These are phyloP conservation scores for Patiria miniata DNA, from an alignment of 35 echinoderm and acorn worm species.

Conservation along the genomic window DNA sequence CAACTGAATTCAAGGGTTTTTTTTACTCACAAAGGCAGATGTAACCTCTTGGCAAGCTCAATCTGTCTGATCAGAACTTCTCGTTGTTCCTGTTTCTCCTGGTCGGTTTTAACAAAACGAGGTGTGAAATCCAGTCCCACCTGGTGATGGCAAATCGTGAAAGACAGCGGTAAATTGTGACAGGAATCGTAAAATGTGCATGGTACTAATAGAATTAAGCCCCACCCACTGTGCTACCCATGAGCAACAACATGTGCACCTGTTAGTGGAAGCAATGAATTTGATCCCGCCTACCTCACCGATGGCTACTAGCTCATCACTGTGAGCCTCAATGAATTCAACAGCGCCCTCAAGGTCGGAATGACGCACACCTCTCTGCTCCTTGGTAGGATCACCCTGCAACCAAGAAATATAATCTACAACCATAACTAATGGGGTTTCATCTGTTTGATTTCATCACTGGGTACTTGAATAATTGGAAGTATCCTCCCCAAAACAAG, in stretches of 20 bases:
- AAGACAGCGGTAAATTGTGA: not conserved
- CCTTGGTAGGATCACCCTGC: conserved; percentile 51
- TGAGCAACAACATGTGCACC: no score
- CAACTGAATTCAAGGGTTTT: no score
- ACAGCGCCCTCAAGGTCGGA: conserved; percentile 59
- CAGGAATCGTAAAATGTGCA: no score
- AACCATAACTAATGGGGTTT: not conserved
- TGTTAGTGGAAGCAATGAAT: not conserved
- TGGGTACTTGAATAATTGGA: not conserved
- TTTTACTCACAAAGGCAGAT: conserved; percentile 88
- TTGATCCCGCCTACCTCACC: conserved; percentile 62
- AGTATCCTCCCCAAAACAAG: not conserved
- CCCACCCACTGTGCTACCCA: no score
- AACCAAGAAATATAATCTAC: not conserved
- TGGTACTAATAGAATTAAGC: no score
- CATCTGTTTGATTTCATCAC: not conserved
- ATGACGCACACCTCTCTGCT: conserved; percentile 52
- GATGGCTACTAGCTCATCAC: conserved; percentile 74
- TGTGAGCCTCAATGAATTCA: conserved; percentile 57
- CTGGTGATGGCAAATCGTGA: conserved; percentile 39
- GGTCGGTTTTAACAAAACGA: conserved; percentile 67
- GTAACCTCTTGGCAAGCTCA: conserved; percentile 77
- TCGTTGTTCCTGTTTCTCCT: conserved; percentile 81
- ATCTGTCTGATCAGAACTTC: conserved; percentile 85
- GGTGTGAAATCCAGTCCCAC: conserved; percentile 98